Base-by-base conservation (phyloP, 2,888 invertebrate species). In the Apotomis capreana region DNA sequence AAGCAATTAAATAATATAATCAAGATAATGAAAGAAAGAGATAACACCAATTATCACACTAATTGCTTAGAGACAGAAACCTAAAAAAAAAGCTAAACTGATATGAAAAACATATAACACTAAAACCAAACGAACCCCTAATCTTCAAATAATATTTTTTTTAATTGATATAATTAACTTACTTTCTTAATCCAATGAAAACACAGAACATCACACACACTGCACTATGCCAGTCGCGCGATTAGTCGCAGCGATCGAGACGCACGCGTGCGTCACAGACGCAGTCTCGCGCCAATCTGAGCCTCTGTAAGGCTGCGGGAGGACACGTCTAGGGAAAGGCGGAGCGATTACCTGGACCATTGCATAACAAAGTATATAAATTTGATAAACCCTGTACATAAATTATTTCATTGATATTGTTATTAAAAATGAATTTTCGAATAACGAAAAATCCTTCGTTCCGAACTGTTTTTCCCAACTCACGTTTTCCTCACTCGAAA, bases 271-370 rank as follows among this genome's bases (percentile, higher is more conserved):
- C 77, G 78, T 44, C 57, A 79, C 40, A 75, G 80, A 77, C 81
- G 81, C 80, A 68, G 76, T 75, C 79, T 77, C 76, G 79, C 81
- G 82, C 78, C 81, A 75, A 76, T 84, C 83, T 84, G 82, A 75
- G 75, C 61, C 13, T 61, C 61, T 68, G 71, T 61, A 71, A 57
- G 70, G 64, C 65, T 36, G 60, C 70, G 5, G 55, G 49, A 55
- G 51, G 67, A 57, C 57, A 51, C 57, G 71, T 15, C 44, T 26
- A 5, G 49, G 60, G n/a, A 36, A 13, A 26, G 37, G 61, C 67
- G 57, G 71, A 40, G 70, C 70, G 70, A n/a, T 26, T 55, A 46
- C 64, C 64, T 57, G 57, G 6, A 55, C 4, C 15, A 37, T 49
- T 49, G 49, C 49, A 49, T 49, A 49, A 49, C 12, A 49, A 49